A percentile compares a stretch with the other conserved stretches of the same genome.
These are phyloP conservation scores for Phrixothrix hirtus DNA, from an alignment of 2,888 invertebrate genomes.

Conservation along the genomic window DNA sequence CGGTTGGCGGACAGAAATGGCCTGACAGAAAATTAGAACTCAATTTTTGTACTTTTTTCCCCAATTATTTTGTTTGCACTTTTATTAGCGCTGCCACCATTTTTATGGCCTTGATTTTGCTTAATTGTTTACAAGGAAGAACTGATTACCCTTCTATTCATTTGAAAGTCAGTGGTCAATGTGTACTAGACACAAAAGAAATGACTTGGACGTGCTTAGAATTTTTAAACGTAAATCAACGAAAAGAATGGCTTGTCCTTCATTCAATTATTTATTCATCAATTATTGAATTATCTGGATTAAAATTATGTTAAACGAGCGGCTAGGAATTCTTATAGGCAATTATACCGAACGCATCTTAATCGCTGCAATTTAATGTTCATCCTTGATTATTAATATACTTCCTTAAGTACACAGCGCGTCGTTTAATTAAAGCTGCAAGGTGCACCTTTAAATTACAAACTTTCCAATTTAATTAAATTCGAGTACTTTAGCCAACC, in stretches of 20 bases:
- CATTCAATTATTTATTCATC: constrained; percentile 23
- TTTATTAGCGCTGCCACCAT: constrained; percentile 11
- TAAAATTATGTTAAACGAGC: constrained; percentile 15
- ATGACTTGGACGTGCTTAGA: constrained; percentile 16
- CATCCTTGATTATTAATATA: too few species aligned
- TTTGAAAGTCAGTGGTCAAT: constrained; percentile 16
- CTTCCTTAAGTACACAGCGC: too few species aligned
- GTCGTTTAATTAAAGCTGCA: too few species aligned
- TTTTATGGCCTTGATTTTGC: background rate
- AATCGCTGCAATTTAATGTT: constrained; percentile 7
- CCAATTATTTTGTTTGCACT: constrained; percentile 5
- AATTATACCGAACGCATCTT: constrained; percentile 19
- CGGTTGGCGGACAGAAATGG: constrained; percentile 26
- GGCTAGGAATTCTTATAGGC: constrained; percentile 13
- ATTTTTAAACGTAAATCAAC: constrained; percentile 13
- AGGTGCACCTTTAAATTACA: too few species aligned
- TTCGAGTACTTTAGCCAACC: too few species aligned
- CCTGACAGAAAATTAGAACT: constrained; percentile 27
- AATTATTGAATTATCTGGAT: constrained; percentile 23
- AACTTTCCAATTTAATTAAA: too few species aligned
- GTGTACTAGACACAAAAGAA: constrained; percentile 26
- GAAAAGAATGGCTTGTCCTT: constrained; percentile 16
- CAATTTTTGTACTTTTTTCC: constrained; percentile 16
- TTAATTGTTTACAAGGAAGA: background rate
- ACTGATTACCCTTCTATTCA: constrained; percentile 15